phyloP scores from a whole-genome alignment of 2,797 vertebrate genomes.

The Thunnus albacares region DNA sequence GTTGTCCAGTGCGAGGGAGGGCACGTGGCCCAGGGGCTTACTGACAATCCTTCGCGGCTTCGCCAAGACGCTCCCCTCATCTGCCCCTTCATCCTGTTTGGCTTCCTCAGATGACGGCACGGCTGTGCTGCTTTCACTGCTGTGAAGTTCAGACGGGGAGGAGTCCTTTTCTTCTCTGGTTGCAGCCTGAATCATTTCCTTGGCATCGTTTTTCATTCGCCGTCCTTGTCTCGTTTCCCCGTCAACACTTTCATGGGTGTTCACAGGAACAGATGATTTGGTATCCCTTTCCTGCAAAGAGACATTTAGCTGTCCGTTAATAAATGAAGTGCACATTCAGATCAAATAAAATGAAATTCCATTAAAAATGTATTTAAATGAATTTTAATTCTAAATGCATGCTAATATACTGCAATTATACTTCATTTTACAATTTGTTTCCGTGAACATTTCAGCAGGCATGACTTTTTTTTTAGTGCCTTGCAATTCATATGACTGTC shows the following conservation, averaged over 20 bases:
- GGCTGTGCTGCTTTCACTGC: constrained; percentile 6
- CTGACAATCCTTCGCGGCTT: constrained; percentile 60
- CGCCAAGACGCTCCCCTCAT: background rate
- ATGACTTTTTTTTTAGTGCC: too few relatives aligned
- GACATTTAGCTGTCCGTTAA: background rate
- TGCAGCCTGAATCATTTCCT: constrained; percentile 3
- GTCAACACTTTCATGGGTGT: constrained; percentile 4
- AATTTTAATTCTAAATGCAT: too few relatives aligned
- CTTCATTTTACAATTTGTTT: too few relatives aligned
- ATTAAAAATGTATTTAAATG: too few relatives aligned
- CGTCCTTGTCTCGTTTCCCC: background rate
- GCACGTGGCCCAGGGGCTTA: constrained; percentile 51
- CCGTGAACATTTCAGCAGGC: too few relatives aligned
- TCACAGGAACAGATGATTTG: constrained; percentile 29
- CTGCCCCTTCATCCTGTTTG: background rate
- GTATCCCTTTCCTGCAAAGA: constrained; percentile 76
- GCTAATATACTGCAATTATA: too few relatives aligned
- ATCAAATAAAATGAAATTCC: background rate
- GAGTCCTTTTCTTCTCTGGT: constrained; percentile 17
- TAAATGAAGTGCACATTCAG: background rate
- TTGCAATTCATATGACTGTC: too few relatives aligned
- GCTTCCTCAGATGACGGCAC: background rate
- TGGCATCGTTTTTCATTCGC: constrained; percentile 22
- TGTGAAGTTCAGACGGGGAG: constrained; percentile 13
- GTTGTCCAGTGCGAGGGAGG: constrained; percentile 65